Evolutionary conservation across 2,113 vertebrate genomes (phyloP), one percentile per base, ranked within the genome.

Genomic region (Pterocles gutturalis): DNA sequence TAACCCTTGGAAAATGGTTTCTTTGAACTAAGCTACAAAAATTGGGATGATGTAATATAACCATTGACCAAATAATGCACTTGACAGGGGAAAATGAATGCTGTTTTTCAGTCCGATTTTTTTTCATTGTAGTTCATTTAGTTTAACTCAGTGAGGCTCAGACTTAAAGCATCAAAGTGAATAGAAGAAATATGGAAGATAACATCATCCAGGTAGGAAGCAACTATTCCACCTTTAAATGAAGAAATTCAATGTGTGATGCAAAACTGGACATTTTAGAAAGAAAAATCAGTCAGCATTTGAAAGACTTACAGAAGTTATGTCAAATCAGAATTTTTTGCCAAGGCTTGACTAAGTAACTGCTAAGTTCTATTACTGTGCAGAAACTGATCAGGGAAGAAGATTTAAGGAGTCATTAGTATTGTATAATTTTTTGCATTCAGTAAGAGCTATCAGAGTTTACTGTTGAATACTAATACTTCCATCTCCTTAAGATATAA

Each of bases 101-200:
- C 55, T 71, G 77, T 1, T 75, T 95, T 79, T 91, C 65, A 71
- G 89, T 84, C 72, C 82, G n/a, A 0, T 72, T 95, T 86, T 94
- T 94, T 78, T 80, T 93, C 83, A 91, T 96, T 92, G 70, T 65
- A 34, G 55, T 91, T 82, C 34, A 53, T 92, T 89, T 91, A 71
- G 33, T 87, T 81, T 91, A 92, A 91, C 10, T 91, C 65, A 17
- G n/a, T 51, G 61, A 89, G 81, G 36, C 71, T 92, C 83, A 81
- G 36, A 58, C 28, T 78, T 70, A 66, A 18, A 89, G 41, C 51
- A 71, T 51, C 20, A 15, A 73, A 90, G 29, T 65, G 70, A 80
- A 67, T 3, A 2, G 71, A 93, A 82, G 53, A 60, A 89, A 38
- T 75, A 43, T 7, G 29, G 34, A 87, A 67, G 67, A 78, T 38